Evolutionary conservation across 2,888 invertebrate genomes (phyloP).

Genomic region (Carcina quercana): DNA sequence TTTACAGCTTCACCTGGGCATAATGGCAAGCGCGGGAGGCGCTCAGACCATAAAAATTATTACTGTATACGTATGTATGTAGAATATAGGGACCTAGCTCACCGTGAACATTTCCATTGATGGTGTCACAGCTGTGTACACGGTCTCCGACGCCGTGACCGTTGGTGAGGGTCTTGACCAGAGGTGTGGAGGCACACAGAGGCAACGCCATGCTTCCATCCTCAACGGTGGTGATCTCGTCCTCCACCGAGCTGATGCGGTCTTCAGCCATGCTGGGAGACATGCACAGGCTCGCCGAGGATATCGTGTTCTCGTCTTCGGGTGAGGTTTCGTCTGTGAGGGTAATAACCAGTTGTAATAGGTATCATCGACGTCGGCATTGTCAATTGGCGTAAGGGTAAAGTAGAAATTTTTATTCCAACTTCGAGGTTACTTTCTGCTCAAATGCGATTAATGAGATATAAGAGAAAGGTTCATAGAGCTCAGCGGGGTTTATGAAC

Average conservation of each 20-base stretch:
- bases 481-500: no score
- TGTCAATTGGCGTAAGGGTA: no score
- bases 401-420: no score
- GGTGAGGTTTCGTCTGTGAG: constrained; percentile 46
- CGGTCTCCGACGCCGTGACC: constrained; percentile 34
- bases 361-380: no score
- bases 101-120: constrained; percentile 56
- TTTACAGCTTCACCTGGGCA: no score
- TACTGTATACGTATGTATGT: no score
- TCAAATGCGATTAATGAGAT: no score
- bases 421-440: no score
- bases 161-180: constrained; percentile 33
- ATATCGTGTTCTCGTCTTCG: constrained; percentile 53
- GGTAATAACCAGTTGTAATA: background rate
- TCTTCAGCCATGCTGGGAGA: constrained; percentile 45
- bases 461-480: no score
- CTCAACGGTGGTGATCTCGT: constrained; percentile 14
- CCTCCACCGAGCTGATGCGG: constrained; percentile 19
- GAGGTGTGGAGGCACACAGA: constrained; percentile 39
- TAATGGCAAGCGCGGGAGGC: no score
- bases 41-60: no score
- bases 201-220: constrained; percentile 22
- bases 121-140: constrained; percentile 28
- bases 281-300: constrained; percentile 60
- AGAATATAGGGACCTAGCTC: no score